phyloP scores from a whole-genome alignment of 2,888 invertebrate genomes.

The Xylophagus ater region DNA sequence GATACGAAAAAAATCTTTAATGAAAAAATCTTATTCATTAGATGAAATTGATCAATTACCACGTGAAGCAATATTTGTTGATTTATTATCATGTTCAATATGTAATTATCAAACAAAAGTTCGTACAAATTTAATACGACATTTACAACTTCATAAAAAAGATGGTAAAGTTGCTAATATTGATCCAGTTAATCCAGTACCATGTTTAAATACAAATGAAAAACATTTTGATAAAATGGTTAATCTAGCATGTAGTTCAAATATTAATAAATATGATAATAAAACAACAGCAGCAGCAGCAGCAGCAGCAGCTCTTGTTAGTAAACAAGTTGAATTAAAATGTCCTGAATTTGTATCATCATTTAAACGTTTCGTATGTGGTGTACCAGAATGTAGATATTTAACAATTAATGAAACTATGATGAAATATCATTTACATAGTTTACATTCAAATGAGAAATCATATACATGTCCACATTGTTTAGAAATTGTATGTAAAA shows the following conservation, averaged over 20 bases:
- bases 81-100: conserved; percentile 49
- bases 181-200: conserved; percentile 72
- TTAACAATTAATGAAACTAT: conserved; percentile 59
- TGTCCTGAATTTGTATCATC: conserved; percentile 45
- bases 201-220: conserved; percentile 63
- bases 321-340: conserved; percentile 10
- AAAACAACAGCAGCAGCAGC: neutral
- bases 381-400: conserved; percentile 57
- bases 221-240: conserved; percentile 78
- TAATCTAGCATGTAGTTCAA: conserved; percentile 65
- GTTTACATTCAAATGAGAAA: conserved; percentile 52
- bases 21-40: too few species aligned
- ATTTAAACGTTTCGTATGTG: conserved; percentile 55
- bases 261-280: conserved; percentile 25
- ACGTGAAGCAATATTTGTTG: too few species aligned
- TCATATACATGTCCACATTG: conserved; percentile 64
- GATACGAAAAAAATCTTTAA: too few species aligned
- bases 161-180: conserved; percentile 49
- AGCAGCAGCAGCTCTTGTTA: conserved; percentile 16
- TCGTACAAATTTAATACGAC: conserved; percentile 58
- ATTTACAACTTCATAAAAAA: conserved; percentile 54
- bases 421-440: conserved; percentile 59
- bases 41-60: too few species aligned
- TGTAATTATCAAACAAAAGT: conserved; percentile 62
- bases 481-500: conserved; percentile 44